Base-by-base conservation (phyloP, 2,888 invertebrate species). In the Pseudolycoriella hygida region DNA sequence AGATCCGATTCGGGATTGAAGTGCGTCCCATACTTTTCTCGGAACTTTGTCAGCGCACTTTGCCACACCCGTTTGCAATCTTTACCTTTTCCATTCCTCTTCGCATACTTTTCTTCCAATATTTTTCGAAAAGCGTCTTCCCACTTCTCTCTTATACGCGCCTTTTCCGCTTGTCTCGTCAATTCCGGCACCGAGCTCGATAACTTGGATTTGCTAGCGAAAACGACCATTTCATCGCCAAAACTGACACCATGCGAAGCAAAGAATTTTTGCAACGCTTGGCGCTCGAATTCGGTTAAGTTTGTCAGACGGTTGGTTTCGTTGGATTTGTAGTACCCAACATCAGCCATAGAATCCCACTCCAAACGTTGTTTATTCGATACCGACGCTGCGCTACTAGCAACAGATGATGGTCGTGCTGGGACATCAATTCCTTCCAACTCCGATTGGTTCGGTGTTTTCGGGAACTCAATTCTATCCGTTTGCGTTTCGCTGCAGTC, bases 311-410 rank as follows among this genome's bases (percentile, higher is more conserved):
- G 39, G 61, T 62, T 50, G 68, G 65, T 14, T 30, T 70, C 71
- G 55, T 68, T 68, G 50, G 72, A 69, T 53, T 77, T 74, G 25
- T 64, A 72, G 60, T 87, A 88, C 1, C 88, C 88, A 40, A 88
- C 83, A 66, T 88, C 88, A 1, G 83, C 88, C 18, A 86, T 75
- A 32, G 83, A 86, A 59, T 88, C 88, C 88, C 88, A 88, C 66
- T 88, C 88, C 2, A 88, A 64, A 50, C 79, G 80, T 8, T 18
- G 18, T 44, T 78, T 73, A 55, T 76, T 77, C 1, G 82, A 80
- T 34, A 34, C 11, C 5, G 34, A 34, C 43, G 80, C 75, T 1
- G 79, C 63, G 56, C 81, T 80, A 50, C 84, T 85, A 15, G 82
- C 76, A 1, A 86, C 84, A 5, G 84, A 81, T 18, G 70, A 58